A percentile compares a stretch with the other conserved stretches of the same genome.
These are phyloP conservation scores for Gambelia wislizenii DNA, from an alignment of 2,797 vertebrate genomes.

Conservation along the genomic window DNA sequence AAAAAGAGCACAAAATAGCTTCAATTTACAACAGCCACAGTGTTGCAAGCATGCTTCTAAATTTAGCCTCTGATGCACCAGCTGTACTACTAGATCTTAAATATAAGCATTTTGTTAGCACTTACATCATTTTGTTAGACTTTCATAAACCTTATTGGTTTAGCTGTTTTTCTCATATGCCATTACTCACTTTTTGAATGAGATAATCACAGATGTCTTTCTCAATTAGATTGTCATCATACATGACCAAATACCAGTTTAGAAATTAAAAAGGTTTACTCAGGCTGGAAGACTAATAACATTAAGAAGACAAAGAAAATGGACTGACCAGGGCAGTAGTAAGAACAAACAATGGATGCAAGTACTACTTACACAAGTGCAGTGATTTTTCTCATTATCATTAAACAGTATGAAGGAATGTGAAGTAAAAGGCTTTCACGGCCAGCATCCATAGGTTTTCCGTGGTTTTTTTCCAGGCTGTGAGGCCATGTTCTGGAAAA, in stretches of 20 bases:
- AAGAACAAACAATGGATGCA: neutral
- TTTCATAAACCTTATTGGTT: neutral
- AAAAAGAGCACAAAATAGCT: neutral
- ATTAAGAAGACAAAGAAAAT: neutral
- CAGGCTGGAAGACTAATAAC: neutral
- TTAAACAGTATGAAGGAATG: neutral
- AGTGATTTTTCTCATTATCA: neutral
- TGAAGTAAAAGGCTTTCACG: no score
- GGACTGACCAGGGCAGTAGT: neutral
- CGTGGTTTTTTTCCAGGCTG: no score
- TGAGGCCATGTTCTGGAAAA: no score
- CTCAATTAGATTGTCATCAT: neutral
- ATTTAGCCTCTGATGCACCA: neutral
- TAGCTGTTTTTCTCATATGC: neutral
- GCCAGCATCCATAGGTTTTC: no score
- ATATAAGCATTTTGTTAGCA: neutral
- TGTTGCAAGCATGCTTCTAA: neutral
- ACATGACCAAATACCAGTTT: neutral
- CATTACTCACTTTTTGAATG: neutral
- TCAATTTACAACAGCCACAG: no score
- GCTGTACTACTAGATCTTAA: neutral
- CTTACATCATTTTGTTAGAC: neutral
- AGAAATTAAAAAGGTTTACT: neutral
- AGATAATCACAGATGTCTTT: neutral
- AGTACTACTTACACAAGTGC: neutral